Evolutionary conservation across 1,140 invertebrate genomes (phyloP), one percentile per base, ranked within the genome.

Genomic region (Drosophila orena): DNA sequence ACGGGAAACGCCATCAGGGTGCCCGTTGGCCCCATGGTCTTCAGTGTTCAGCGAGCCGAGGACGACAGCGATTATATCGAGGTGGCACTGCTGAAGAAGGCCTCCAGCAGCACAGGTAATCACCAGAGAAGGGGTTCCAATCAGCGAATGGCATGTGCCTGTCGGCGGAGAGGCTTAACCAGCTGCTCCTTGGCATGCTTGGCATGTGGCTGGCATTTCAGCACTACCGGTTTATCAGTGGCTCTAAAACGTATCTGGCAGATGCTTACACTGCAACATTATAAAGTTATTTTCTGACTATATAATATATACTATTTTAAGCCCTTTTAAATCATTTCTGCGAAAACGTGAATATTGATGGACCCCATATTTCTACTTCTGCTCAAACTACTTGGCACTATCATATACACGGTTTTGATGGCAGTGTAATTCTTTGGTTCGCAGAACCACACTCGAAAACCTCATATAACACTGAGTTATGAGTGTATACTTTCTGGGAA

Each of bases 31-130:
- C 90, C 91, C 8, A 91, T 92, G 90, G 88, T 92, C 7, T 91
- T 92, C 22, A 92, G 91, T 72, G 81, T 92, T 8, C 92, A 92
- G 73, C 81, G 91, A 4, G 81, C 91, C n/a, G 86, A 91, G 47
- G 88, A 92, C 17, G 90, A 92, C 53, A 80, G 75, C 53, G 89
- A 92, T 43, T 92, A 92, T 38, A 81, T 92, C 38, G 92, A 92
- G 76, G 79, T 92, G 69, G 91, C 92, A 4, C 62, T 92, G 27
- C 60, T 91, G 17, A 92, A 92, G 53, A 91, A 91, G 66, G 77
- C 90, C 6, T 60, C 72, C 47, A 80, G 77, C 59, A 72, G 77
- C 27, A 89, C 83, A 89, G 84, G 84, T 90, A 85, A 77, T 55
- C 43, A 68, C 8, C 10, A 11, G 10, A 10, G 37, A 49, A 38